Evolutionary conservation across 2,888 invertebrate genomes (phyloP), one percentile per base, ranked within the genome.

Genomic region (Harpagoxenus sublaevis): DNA sequence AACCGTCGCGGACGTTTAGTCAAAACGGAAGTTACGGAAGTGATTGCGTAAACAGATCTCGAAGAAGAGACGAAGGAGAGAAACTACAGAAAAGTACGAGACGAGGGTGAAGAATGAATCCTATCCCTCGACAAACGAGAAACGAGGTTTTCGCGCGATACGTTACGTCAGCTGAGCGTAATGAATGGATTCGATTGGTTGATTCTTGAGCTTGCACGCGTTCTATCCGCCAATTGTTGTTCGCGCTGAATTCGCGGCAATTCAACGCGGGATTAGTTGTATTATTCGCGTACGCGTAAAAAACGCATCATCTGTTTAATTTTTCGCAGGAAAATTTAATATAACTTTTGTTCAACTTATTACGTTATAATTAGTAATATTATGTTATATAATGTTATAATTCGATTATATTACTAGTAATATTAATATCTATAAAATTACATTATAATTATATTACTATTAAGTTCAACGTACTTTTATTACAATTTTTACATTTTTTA

Each of bases 141-240:
- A 35, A 15, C 71, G 35, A 70, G 12, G 2, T 55, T 71, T 55
- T 57, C 48, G 68, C 68, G 68, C 68, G 65, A 65, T 23, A 9
- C 28, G 28, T 31, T 2, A 3, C 5, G 15, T 71, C 39, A 55
- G 10, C 8, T n/a, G 23, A 23, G 2, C 23, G 15, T 66, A 9
- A 10, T 5, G 15, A 42, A 73, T 6, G 8, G n/a, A 35, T 35
- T 55, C 9, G 18, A 73, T 73, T 73, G 73, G 73, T 60, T 28
- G 28, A 35, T 0, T 0, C 23, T 6, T 23, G 8, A 65, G 23
- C 3, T 42, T 12, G 12, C 39, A 23, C 2, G 10, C 12, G 3
- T n/a, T n/a, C 35, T 35, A 35, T 35, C 6, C 35, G 35, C 77
- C 39, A 77, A 77, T 51, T 18, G 4, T n/a, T 18, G 18, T 51